Percentiles rank a stretch among this genome's conserved stretches.
phyloP scores from a whole-genome alignment of 2,888 invertebrate genomes.

The Sinotaia quadrata region DNA sequence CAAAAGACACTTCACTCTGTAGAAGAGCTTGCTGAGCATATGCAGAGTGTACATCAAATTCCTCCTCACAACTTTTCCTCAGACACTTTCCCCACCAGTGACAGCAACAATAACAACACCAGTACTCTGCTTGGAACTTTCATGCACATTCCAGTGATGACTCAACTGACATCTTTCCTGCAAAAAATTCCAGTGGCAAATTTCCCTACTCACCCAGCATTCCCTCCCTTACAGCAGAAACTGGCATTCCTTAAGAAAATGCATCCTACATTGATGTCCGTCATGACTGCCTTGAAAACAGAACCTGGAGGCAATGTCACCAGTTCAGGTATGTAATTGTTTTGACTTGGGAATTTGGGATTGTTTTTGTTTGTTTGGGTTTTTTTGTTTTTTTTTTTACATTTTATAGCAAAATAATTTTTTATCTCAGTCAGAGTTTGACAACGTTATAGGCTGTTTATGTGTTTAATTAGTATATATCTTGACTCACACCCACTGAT shows the following conservation, averaged over 20 bases:
- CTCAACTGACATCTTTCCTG: not conserved
- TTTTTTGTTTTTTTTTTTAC: too few species aligned
- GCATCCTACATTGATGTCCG: not conserved
- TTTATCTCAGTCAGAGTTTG: too few species aligned
- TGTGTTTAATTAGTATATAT: too few species aligned
- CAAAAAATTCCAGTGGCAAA: not conserved
- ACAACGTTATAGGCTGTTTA: too few species aligned
- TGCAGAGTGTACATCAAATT: slow-evolving; percentile 12
- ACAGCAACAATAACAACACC: slow-evolving; percentile 32
- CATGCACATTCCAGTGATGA: not conserved
- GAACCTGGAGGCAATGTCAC: not conserved
- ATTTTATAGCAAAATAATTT: too few species aligned
- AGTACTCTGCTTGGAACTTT: not conserved
- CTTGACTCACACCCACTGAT: too few species aligned
- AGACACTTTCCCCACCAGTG: slow-evolving; percentile 7
- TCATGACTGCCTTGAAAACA: slow-evolving; percentile 2
- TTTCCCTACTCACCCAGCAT: slow-evolving; percentile 16
- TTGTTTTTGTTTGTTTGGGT: too few species aligned
- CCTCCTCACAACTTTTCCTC: slow-evolving; percentile 3
- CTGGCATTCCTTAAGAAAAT: not conserved
- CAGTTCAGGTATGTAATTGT: not conserved
- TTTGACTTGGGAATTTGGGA: too few species aligned
- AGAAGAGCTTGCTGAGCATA: slow-evolving; percentile 2
- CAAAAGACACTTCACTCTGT: not conserved
- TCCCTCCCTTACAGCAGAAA: slow-evolving; percentile 9